A percentile compares a stretch with the other conserved stretches of the same genome.
Evolutionary conservation across 2,797 vertebrate species (phyloP).

Genomic region (Antrozous pallidus): DNA sequence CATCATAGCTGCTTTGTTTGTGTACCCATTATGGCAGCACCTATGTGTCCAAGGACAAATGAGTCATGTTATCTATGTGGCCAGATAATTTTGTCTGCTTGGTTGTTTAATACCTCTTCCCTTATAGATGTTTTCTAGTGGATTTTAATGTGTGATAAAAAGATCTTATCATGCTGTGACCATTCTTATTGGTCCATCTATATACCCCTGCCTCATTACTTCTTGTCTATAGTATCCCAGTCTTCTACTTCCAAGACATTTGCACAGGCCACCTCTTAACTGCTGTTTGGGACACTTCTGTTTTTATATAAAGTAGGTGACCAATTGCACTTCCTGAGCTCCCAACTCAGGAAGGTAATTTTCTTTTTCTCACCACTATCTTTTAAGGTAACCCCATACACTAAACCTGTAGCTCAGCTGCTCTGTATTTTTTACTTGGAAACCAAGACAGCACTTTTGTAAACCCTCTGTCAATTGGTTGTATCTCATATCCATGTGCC

Average conservation of each 20-base stretch:
- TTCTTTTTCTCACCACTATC: background rate
- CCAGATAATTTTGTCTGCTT: background rate
- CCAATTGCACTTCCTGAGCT: background rate
- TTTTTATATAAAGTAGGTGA: background rate
- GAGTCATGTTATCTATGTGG: background rate
- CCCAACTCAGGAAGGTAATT: background rate
- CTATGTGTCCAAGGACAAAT: background rate
- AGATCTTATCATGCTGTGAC: background rate
- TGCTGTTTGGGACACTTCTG: background rate
- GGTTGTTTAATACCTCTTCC: background rate
- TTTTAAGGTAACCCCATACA: background rate
- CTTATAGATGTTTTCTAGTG: background rate
- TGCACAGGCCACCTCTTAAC: background rate
- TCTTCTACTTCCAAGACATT: background rate
- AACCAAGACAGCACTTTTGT: background rate
- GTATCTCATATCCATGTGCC: background rate
- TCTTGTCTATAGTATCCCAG: background rate
- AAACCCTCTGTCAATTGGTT: background rate
- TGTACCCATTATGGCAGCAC: background rate
- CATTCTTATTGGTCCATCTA: background rate
- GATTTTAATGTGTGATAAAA: background rate
- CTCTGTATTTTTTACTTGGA: background rate
- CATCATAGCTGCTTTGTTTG: background rate
- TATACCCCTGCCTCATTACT: background rate
- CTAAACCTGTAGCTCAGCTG: background rate